Percentiles rank a stretch among this genome's conserved stretches.
Evolutionary conservation across 2,113 vertebrate species (phyloP).

Genomic region (Colossoma macropomum): DNA sequence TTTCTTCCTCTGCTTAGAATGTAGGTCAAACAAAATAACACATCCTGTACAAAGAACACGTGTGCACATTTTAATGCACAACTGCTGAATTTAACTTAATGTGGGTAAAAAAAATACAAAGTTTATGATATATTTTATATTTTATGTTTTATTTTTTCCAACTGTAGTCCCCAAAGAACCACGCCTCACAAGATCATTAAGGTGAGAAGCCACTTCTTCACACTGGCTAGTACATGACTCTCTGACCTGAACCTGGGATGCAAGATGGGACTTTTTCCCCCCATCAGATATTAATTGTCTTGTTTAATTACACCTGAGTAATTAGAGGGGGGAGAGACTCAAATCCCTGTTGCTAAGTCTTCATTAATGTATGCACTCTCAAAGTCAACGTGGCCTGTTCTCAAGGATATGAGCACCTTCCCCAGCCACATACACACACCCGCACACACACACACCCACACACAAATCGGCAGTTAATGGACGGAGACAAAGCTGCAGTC

Average conservation of each 20-base stretch:
- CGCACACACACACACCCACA: constrained; percentile 1
- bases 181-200: too few species aligned
- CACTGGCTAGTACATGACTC: background rate
- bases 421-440: constrained; percentile 7
- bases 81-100: too few species aligned
- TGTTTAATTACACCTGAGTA: constrained; percentile 69
- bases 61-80: too few species aligned
- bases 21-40: too few species aligned
- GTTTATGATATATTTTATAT: too few species aligned
- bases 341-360: constrained; percentile 58
- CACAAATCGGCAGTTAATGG: constrained; percentile 57
- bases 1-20: too few species aligned
- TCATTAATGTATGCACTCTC: constrained; percentile 47
- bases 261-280: constrained; percentile 8
- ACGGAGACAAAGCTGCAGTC: constrained; percentile 58
- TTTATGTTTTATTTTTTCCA: too few species aligned
- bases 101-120: too few species aligned
- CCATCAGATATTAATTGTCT: constrained; percentile 62
- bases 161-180: too few species aligned
- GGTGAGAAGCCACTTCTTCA: too few species aligned
- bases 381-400: constrained; percentile 59
- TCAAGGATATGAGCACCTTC: constrained; percentile 48
- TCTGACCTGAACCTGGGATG: constrained; percentile 58
- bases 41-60: too few species aligned
- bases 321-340: constrained; percentile 55